These are phyloP conservation scores for Lordiphosa collinella DNA, from an alignment of 1,140 invertebrate species.

Conservation along the genomic window DNA sequence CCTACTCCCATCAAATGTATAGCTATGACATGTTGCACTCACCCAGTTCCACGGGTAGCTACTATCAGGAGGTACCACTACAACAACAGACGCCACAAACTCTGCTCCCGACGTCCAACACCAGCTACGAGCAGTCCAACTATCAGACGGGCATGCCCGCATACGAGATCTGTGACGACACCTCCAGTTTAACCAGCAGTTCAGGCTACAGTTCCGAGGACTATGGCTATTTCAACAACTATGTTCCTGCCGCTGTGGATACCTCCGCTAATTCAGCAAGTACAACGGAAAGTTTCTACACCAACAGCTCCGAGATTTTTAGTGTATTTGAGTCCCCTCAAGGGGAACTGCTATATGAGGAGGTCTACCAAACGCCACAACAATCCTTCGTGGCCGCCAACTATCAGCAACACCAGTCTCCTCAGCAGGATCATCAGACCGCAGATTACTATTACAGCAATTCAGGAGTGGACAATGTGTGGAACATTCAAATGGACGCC, in stretches of 20 bases:
- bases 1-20: constrained; percentile 36
- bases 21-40: constrained; percentile 58
- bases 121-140: constrained; percentile 30
- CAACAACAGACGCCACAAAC: constrained; percentile 4
- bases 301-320: constrained; percentile 64
- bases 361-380: constrained; percentile 46
- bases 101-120: neutral
- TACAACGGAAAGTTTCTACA: constrained; percentile 47
- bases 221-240: constrained; percentile 56
- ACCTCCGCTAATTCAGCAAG: constrained; percentile 20
- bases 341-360: constrained; percentile 48
- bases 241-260: constrained; percentile 32
- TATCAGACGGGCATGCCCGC: constrained; percentile 39
- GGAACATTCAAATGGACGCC: constrained; percentile 73
- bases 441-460: constrained; percentile 74
- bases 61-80: constrained; percentile 30
- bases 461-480: constrained; percentile 61
- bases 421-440: constrained; percentile 33
- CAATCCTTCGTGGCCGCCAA: constrained; percentile 10
- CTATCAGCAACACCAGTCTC: constrained; percentile 39
- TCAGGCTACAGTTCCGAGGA: constrained; percentile 73
- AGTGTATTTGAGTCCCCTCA: constrained; percentile 59
- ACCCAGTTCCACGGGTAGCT: constrained; percentile 56
- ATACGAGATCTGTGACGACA: constrained; percentile 76
- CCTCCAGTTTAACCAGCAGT: constrained; percentile 69